These are phyloP conservation scores for Protomyctophum bolini DNA, from an alignment of 2,113 vertebrate species.

Conservation along the genomic window DNA sequence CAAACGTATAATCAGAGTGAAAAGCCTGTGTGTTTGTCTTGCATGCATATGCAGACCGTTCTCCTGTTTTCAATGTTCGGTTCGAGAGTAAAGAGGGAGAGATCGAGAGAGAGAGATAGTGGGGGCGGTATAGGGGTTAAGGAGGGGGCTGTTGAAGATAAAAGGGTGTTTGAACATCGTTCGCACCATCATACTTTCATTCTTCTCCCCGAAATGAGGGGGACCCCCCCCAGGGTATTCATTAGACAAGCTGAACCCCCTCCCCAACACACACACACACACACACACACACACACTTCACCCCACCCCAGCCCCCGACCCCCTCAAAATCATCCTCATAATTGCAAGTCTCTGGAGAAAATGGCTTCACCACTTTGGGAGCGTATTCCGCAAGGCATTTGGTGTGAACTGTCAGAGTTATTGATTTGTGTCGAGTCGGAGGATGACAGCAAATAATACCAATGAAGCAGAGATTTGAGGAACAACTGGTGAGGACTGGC, in stretches of 20 bases:
- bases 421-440: conserved; percentile 39
- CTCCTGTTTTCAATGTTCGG: conserved; percentile 38
- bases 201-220: conserved; percentile 42
- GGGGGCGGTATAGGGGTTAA: too few relatives aligned
- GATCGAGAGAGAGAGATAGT: background rate
- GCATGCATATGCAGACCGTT: conserved; percentile 5
- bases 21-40: conserved; percentile 52
- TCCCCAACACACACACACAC: background rate
- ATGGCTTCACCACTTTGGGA: conserved; percentile 62
- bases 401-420: conserved; percentile 32
- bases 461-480: conserved; percentile 18
- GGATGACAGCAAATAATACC: conserved; percentile 12
- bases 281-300: conserved; percentile 2
- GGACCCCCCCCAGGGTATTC: conserved; percentile 65
- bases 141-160: conserved; percentile 37
- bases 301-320: conserved; percentile 6
- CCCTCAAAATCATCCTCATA: conserved; percentile 40
- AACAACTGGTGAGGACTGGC: background rate
- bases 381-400: conserved; percentile 47
- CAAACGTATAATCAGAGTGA: conserved; percentile 59
- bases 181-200: conserved; percentile 58
- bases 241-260: conserved; percentile 63
- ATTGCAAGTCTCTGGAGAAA: conserved; percentile 60
- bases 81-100: conserved; percentile 4
- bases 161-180: conserved; percentile 55